These are phyloP conservation scores for Papilio elwesi DNA, from an alignment of 2,888 invertebrate genomes.

Conservation along the genomic window DNA sequence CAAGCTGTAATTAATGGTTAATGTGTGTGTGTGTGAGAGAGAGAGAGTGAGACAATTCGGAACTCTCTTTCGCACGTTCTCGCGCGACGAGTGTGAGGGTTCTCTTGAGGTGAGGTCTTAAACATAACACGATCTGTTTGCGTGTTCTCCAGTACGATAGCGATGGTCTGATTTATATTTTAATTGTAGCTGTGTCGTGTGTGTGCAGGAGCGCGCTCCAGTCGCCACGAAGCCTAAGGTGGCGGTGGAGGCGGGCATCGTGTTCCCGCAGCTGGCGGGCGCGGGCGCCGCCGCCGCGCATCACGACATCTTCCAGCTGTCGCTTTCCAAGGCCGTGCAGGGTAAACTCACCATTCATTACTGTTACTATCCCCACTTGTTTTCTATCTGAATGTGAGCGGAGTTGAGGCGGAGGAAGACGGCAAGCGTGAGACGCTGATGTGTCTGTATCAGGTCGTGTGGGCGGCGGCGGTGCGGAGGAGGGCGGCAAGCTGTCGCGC, in stretches of 20 bases:
- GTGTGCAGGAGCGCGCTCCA: conserved; percentile 40
- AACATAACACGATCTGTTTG: no score
- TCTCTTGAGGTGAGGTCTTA: no score
- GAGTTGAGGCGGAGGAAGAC: neutral
- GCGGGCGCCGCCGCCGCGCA: conserved; percentile 54
- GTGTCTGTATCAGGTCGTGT: conserved; percentile 58
- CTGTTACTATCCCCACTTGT: no score
- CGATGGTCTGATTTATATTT: no score
- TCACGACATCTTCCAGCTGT: conserved; percentile 96
- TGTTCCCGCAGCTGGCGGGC: conserved; percentile 70
- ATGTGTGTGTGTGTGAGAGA: no score
- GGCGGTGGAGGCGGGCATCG: conserved; percentile 72
- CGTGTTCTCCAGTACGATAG: no score
- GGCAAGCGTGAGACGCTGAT: neutral
- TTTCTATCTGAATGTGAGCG: no score
- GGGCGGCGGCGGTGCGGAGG: conserved; percentile 49
- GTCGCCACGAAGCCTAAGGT: conserved; percentile 51
- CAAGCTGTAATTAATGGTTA: no score
- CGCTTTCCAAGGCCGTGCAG: conserved; percentile 94
- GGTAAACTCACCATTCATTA: conserved; percentile 65
- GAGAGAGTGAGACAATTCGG: no score
- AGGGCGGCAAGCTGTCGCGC: conserved; percentile 79
- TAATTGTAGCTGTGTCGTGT: no score
- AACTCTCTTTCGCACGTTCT: no score
- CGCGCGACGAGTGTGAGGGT: no score